Conservation (phyloP, 2,888 invertebrate species). For the Drosophila suboccidentalis region DNA sequence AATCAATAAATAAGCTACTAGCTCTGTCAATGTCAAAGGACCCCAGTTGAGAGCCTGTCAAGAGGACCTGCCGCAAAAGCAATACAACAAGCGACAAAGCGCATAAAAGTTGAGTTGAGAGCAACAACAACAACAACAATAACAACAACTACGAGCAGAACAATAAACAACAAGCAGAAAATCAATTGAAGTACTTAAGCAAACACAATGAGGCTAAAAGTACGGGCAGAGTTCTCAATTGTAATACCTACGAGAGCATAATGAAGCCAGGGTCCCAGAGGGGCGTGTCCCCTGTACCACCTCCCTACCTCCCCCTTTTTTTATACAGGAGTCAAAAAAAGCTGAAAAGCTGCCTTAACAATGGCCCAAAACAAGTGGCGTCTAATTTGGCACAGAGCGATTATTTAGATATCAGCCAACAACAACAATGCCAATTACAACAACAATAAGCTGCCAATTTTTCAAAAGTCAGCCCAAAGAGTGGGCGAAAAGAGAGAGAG, state of each 20-base stretch:
- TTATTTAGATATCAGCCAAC: constrained; percentile 67
- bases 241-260: constrained; percentile 21
- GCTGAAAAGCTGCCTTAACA: constrained; percentile 1
- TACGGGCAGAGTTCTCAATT: constrained; percentile 12
- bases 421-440: constrained; percentile 51
- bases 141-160: constrained; percentile 12
- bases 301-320: not conserved
- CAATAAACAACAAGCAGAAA: constrained; percentile 73
- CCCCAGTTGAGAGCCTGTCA: constrained; percentile 16
- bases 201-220: constrained; percentile 64
- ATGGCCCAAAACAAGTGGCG: constrained; percentile 59
- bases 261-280: constrained; percentile 18
- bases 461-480: constrained; percentile 29
- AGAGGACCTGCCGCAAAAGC: constrained; percentile 41
- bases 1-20: constrained; percentile 46
- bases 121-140: constrained; percentile 35
- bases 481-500: not conserved
- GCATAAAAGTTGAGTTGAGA: constrained; percentile 50
- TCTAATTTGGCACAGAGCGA: constrained; percentile 73
- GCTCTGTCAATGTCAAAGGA: constrained; percentile 15
- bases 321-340: not conserved
- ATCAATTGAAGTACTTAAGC: constrained; percentile 79
- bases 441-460: constrained; percentile 47
- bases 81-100: constrained; percentile 64
- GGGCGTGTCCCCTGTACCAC: not conserved